Conservation (phyloP, 2,888 invertebrate genomes). For the Chesias legatella region DNA sequence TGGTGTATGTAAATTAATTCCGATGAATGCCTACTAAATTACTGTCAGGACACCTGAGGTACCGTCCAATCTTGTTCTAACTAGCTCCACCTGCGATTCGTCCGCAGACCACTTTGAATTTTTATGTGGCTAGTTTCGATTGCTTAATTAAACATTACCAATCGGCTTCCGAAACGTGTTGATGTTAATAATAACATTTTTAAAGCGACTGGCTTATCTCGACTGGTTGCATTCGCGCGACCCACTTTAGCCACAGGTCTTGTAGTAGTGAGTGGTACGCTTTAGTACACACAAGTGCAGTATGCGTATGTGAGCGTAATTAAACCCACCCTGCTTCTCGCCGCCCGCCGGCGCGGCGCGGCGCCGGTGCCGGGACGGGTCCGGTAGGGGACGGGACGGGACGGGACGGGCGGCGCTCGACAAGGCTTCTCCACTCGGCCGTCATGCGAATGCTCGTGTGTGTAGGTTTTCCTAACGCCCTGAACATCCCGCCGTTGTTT, state of each 20-base stretch:
- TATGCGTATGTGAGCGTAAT: slow-evolving; percentile 49
- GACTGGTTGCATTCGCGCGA: slow-evolving; percentile 48
- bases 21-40: slow-evolving; percentile 19
- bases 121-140: slow-evolving; percentile 16
- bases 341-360: no score
- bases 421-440: slow-evolving; percentile 24
- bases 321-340: slow-evolving; percentile 40
- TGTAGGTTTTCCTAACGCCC: slow-evolving; percentile 13
- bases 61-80: slow-evolving; percentile 22
- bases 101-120: slow-evolving; percentile 14
- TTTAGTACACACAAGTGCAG: slow-evolving; percentile 32
- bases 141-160: slow-evolving; percentile 16
- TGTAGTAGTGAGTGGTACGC: slow-evolving; percentile 28
- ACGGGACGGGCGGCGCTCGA: slow-evolving; percentile 26
- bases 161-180: slow-evolving; percentile 19
- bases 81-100: slow-evolving; percentile 21
- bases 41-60: slow-evolving; percentile 20
- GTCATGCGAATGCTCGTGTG: slow-evolving; percentile 4
- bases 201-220: slow-evolving; percentile 44
- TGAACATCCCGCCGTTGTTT: slow-evolving; percentile 17
- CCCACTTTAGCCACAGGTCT: slow-evolving; percentile 47
- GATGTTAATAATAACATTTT: slow-evolving; percentile 22
- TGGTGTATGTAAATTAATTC: slow-evolving; percentile 19
- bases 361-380: slow-evolving; percentile 26
- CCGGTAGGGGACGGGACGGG: slow-evolving; percentile 33